Evolutionary conservation across 1,140 invertebrate genomes (phyloP), one percentile per base, ranked within the genome.

Genomic region (Lordiphosa mommai): DNA sequence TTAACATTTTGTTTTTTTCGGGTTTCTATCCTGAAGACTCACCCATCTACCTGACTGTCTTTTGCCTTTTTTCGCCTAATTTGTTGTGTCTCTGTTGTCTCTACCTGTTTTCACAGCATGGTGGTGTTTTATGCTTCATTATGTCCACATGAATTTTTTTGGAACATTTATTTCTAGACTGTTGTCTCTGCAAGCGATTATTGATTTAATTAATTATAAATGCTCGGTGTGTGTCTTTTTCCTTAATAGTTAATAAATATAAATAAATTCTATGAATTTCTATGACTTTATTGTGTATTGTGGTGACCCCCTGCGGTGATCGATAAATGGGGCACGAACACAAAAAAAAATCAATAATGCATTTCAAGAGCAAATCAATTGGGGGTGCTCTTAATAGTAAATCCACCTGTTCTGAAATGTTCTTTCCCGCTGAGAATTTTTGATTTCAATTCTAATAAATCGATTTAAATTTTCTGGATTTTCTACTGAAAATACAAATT

Each of bases 201-300:
- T 84, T 84, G 77, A 84, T 84, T 84, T 69, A 76, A 84, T 84
- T 84, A 84, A 84, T 84, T 84, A 84, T 84, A 49, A 63, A 84
- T 72, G 77, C 77, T 61, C 72, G 51, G 70, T 80, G 61, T 82
- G 61, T 55, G 36, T 64, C 32, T 57, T 29, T 34, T 32, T 5
- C 13, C n/a, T 8, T 30, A n/a, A 29, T 5, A 17, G 2, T 7
- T 67, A 51, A 61, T 67, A 61, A 69, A 47, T 55, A 49, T 59
- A 61, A 53, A 69, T 64, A 72, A 80, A 72, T 66, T 71, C 47
- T 49, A 70, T 65, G 66, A 49, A 60, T 60, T 43, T 43, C 29
- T 48, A 53, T 44, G 37, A 56, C 61, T 79, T 58, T 48, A 79
- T 79, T 69, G 66, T 33, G 46, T 16, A 8, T 13, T 13, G 34